phyloP scores from a whole-genome alignment of 2,888 invertebrate genomes.

The Hydropsyche betteni region DNA sequence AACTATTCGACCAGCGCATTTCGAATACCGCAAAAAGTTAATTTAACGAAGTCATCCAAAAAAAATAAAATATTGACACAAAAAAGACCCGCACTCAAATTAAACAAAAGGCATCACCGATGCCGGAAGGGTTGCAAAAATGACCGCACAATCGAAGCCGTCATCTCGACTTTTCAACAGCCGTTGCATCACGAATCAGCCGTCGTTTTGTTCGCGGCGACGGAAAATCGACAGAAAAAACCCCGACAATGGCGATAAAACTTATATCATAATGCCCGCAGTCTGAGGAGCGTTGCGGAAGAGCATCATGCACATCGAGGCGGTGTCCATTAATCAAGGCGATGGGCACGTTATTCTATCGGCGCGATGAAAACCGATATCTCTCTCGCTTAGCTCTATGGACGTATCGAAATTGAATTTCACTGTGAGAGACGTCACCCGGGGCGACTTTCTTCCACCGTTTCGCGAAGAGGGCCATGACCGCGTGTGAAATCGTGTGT shows the following conservation, averaged over 20 bases:
- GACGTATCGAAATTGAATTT: conserved; percentile 24
- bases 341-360: background rate
- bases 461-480: conserved; percentile 8
- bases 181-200: conserved; percentile 1
- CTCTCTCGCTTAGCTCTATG: background rate
- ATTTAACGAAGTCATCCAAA: no score
- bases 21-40: no score
- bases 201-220: background rate
- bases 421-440: conserved; percentile 19
- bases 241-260: no score
- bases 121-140: conserved; percentile 23
- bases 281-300: background rate
- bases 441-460: conserved; percentile 28
- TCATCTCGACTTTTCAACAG: background rate
- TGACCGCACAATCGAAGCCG: conserved; percentile 19
- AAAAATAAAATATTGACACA: no score
- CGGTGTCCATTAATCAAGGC: conserved; percentile 19
- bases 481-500: conserved; percentile 28
- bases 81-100: no score
- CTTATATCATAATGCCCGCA: background rate
- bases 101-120: background rate
- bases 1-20: no score
- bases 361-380: conserved; percentile 6
- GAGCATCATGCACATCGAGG: background rate
- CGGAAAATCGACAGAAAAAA: no score